phyloP scores from a whole-genome alignment of 2,888 invertebrate genomes.

The Cheilosia scutellata region DNA sequence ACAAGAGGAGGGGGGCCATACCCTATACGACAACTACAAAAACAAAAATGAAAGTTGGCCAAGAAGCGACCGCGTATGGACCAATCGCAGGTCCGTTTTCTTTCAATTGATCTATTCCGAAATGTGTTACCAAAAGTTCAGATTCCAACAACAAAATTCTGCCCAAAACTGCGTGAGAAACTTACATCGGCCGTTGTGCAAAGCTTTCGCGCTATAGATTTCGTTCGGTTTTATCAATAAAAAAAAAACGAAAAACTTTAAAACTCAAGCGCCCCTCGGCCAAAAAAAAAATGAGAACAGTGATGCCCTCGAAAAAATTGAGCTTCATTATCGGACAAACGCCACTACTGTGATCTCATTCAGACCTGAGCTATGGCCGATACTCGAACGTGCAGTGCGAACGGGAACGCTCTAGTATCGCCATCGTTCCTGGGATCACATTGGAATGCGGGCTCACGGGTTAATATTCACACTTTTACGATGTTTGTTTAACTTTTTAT shows the following conservation, averaged over 20 bases:
- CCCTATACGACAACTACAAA: constrained; percentile 35
- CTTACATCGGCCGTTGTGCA: constrained; percentile 29
- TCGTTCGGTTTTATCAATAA: constrained; percentile 51
- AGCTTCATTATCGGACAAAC: constrained; percentile 55
- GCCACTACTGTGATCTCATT: constrained; percentile 69
- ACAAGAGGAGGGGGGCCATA: constrained; percentile 12
- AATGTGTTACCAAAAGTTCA: constrained; percentile 40
- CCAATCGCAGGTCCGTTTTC: constrained; percentile 62
- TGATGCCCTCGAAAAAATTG: constrained; percentile 52
- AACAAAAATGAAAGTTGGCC: constrained; percentile 70
- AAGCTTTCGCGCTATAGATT: constrained; percentile 17
- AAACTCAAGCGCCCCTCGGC: constrained; percentile 55
- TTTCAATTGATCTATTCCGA: constrained; percentile 62
- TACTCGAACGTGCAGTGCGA: constrained; percentile 48
- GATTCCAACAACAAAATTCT: constrained; percentile 24
- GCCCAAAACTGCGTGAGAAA: constrained; percentile 56
- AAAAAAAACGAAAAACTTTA: not conserved
- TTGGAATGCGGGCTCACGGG: constrained; percentile 75
- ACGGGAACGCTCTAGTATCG: constrained; percentile 55
- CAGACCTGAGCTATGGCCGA: constrained; percentile 40
- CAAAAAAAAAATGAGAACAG: constrained; percentile 18
- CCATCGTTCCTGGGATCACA: constrained; percentile 60
- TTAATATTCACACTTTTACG: constrained; percentile 74
- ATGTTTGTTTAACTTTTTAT: constrained; percentile 75
- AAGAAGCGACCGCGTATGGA: constrained; percentile 38